These are phyloP conservation scores for Delia radicum DNA, from an alignment of 1,140 invertebrate species.

Conservation along the genomic window DNA sequence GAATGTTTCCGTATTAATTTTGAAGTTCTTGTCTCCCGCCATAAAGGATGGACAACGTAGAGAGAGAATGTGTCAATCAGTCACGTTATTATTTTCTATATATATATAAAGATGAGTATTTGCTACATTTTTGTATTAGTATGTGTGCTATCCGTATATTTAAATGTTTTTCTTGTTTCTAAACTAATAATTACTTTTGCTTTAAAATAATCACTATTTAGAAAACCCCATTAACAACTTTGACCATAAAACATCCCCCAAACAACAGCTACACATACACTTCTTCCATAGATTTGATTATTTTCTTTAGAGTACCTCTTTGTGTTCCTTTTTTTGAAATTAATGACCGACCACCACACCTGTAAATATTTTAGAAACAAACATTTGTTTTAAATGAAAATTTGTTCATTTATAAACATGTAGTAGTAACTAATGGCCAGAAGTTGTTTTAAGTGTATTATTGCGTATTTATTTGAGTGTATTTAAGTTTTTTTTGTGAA, in stretches of 20 bases:
- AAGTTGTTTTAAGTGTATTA: background rate
- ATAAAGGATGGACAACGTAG: no score
- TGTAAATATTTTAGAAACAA: background rate
- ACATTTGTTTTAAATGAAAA: background rate
- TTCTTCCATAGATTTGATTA: no score
- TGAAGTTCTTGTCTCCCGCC: no score
- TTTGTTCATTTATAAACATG: background rate
- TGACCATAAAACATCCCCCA: background rate
- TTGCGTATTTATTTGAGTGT: background rate
- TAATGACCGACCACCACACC: background rate
- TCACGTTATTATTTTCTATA: no score
- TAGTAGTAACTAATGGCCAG: background rate
- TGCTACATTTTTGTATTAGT: no score
- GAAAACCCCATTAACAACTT: slow-evolving; percentile 5
- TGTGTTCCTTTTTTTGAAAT: background rate
- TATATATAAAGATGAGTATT: no score
- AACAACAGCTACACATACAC: no score
- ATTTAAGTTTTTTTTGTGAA: background rate
- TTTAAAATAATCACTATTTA: background rate
- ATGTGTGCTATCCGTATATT: no score
- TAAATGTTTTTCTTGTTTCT: background rate
- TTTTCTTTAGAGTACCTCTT: background rate
- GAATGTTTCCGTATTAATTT: no score
- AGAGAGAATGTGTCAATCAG: no score
- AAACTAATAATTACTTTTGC: slow-evolving; percentile 4